phyloP scores from a whole-genome alignment of 2,797 vertebrate genomes.

The Sebastes jordani region DNA sequence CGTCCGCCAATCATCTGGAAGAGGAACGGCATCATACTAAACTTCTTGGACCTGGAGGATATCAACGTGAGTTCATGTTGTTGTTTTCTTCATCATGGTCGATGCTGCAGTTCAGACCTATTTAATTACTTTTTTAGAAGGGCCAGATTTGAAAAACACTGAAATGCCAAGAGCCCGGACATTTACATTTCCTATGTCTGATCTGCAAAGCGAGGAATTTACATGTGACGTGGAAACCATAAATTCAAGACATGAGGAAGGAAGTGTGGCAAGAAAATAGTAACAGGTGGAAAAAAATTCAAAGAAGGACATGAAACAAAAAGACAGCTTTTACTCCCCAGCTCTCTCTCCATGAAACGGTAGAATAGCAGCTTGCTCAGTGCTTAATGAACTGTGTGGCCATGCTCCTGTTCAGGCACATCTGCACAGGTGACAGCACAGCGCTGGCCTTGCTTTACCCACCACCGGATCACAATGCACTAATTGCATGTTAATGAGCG shows the following conservation, averaged over 20 bases:
- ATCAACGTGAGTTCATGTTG: constrained; percentile 88
- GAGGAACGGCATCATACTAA: constrained; percentile 90
- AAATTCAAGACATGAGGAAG: not conserved
- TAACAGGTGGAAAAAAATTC: not conserved
- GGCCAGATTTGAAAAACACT: no score
- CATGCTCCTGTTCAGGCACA: constrained; percentile 49
- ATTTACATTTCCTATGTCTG: no score
- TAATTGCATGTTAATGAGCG: constrained; percentile 80
- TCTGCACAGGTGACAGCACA: constrained; percentile 66
- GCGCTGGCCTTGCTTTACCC: constrained; percentile 42
- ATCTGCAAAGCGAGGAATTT: no score
- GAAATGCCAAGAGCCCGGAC: no score
- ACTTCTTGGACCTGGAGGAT: constrained; percentile 94
- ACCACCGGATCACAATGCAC: constrained; percentile 56
- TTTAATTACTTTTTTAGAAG: no score
- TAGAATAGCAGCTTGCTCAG: not conserved
- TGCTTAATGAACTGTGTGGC: constrained; percentile 66
- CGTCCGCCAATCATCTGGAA: constrained; percentile 94
- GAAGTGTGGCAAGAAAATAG: not conserved
- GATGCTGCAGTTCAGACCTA: not conserved
- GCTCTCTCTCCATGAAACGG: not conserved
- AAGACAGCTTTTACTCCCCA: not conserved
- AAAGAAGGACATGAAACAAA: not conserved
- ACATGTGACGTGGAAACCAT: not conserved
- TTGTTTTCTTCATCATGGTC: not conserved